Evolutionary conservation across 2,113 vertebrate genomes (phyloP).

Genomic region (Turnix velox): DNA sequence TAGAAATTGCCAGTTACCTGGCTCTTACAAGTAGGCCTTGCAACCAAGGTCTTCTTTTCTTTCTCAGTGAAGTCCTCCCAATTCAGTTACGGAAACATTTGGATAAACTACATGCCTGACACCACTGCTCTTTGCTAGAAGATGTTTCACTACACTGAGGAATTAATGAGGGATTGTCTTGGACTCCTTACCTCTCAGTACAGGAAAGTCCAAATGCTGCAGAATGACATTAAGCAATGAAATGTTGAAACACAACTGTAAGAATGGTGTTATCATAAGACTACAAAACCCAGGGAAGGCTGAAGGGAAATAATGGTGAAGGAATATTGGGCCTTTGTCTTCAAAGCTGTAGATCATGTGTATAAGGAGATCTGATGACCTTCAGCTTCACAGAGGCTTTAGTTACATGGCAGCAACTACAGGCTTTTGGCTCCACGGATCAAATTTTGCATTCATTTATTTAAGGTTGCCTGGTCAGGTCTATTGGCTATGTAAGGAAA

Average conservation of each 20-base stretch:
- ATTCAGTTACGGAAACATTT: rapidly evolving
- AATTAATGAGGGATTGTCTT: neutral
- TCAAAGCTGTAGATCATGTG: neutral
- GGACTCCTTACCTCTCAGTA: neutral
- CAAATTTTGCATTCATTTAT: neutral
- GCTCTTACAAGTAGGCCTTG: neutral
- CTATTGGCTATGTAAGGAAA: neutral
- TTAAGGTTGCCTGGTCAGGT: neutral
- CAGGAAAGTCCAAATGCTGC: neutral
- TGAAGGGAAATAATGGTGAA: neutral
- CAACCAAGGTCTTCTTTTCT: neutral
- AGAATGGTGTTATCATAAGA: neutral
- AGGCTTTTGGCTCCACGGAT: neutral
- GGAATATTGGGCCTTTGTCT: neutral
- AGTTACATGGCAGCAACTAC: rapidly evolving
- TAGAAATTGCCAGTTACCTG: neutral
- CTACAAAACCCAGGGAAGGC: neutral
- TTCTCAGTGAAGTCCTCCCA: neutral
- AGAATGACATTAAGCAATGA: neutral
- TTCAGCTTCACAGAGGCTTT: neutral
- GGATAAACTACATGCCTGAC: neutral
- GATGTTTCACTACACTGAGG: neutral
- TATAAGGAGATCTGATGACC: neutral
- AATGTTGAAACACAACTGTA: neutral
- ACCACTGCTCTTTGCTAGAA: neutral